Evolutionary conservation across 2,113 vertebrate genomes (phyloP).

Genomic region (Poicephalus gulielmi): DNA sequence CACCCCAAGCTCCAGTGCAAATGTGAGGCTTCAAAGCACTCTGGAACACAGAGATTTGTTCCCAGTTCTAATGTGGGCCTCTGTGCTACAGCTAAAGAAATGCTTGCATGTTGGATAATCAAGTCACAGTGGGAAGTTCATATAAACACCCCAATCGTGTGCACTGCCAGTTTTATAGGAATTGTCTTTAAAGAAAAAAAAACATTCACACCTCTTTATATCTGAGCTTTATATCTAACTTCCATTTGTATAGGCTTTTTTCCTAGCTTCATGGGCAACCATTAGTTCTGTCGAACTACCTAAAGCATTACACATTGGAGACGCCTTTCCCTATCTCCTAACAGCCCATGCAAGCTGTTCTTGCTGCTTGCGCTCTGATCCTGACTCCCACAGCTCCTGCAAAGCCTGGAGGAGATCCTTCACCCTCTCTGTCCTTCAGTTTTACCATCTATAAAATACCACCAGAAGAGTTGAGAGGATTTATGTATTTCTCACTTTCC

Average conservation of each 20-base stretch:
- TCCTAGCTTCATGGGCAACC: background rate
- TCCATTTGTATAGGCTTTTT: background rate
- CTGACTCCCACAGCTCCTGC: background rate
- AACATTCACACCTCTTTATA: too few relatives aligned
- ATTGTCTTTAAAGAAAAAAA: background rate
- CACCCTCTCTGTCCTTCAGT: background rate
- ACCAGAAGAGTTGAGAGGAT: background rate
- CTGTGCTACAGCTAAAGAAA: background rate
- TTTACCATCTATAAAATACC: background rate
- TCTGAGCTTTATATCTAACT: background rate
- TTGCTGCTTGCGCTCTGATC: rapidly evolving
- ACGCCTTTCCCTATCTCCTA: background rate
- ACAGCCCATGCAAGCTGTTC: background rate
- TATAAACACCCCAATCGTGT: background rate
- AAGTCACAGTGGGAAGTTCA: too few relatives aligned
- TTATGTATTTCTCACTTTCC: background rate
- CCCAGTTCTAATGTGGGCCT: background rate
- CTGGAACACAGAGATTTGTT: background rate
- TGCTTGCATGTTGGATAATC: rapidly evolving
- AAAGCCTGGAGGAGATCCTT: background rate
- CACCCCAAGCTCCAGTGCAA: background rate
- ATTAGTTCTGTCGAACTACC: background rate
- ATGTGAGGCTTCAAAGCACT: background rate
- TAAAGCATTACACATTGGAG: background rate
- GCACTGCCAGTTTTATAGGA: background rate